Evolutionary conservation across 64 coral and sea anemone species (phyloP).

Genomic region (Trachythela sp.): DNA sequence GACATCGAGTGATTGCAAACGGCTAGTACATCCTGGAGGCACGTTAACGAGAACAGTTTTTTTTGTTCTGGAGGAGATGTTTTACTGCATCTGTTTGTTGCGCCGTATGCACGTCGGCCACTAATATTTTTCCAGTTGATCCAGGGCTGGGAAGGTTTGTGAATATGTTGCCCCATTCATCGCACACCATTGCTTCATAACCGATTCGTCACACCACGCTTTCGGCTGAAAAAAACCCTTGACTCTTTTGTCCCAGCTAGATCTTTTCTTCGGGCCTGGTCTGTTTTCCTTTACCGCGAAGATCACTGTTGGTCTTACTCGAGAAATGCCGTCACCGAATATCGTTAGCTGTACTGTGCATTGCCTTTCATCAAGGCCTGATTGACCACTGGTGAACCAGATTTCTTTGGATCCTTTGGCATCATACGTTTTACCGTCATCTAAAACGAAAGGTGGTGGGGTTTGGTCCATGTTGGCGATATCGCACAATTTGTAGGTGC

Average conservation of each 20-base stretch:
- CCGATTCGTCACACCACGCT: slow-evolving; percentile 38
- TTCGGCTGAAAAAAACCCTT: slow-evolving; percentile 45
- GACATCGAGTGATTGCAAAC: slow-evolving; percentile 45
- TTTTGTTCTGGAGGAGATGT: slow-evolving; percentile 33
- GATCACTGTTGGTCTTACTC: slow-evolving; percentile 56
- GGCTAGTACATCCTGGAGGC: slow-evolving; percentile 40
- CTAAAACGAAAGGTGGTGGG: slow-evolving; percentile 35
- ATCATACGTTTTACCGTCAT: slow-evolving; percentile 33
- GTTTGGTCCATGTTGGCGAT: slow-evolving; percentile 47
- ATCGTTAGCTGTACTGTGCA: slow-evolving; percentile 49
- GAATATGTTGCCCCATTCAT: slow-evolving; percentile 39
- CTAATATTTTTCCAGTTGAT: slow-evolving; percentile 32
- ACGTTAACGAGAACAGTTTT: slow-evolving; percentile 50
- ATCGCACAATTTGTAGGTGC: slow-evolving; percentile 40
- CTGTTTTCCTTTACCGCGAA: slow-evolving; percentile 49
- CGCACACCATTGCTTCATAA: slow-evolving; percentile 36
- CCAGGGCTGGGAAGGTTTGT: slow-evolving; percentile 14
- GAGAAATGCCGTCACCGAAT: slow-evolving; percentile 39
- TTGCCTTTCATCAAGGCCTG: slow-evolving; percentile 40
- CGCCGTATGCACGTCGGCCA: slow-evolving; percentile 44
- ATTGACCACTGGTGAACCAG: slow-evolving; percentile 37
- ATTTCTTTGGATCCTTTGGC: slow-evolving; percentile 39
- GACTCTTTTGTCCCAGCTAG: slow-evolving; percentile 49
- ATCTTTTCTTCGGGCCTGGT: slow-evolving; percentile 31
- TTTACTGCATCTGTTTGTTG: slow-evolving; percentile 44